Conservation (phyloP, 2,888 invertebrate species). For the Sinotaia quadrata region DNA sequence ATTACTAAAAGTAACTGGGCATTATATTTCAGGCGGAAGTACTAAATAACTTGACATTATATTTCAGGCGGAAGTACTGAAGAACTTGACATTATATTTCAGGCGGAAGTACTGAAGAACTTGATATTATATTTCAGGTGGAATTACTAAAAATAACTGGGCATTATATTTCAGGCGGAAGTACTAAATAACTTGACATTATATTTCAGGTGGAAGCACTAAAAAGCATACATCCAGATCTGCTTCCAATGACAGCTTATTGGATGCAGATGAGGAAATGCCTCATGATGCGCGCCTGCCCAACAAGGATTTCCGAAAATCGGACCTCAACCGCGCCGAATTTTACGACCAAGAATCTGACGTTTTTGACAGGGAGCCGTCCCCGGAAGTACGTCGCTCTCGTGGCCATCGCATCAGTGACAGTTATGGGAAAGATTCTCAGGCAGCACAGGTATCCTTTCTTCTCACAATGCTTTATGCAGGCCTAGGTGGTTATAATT, state of each 20-base stretch:
- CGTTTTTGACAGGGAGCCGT: constrained; percentile 30
- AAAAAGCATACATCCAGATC: constrained; percentile 48
- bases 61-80: constrained; percentile 26
- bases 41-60: no score
- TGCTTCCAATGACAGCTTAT: constrained; percentile 57
- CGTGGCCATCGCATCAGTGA: constrained; percentile 28
- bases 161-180: no score
- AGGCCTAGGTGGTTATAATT: no score
- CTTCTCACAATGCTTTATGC: no score
- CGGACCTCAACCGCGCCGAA: constrained; percentile 79
- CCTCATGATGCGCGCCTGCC: constrained; percentile 48
- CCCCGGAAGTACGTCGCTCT: constrained; percentile 25
- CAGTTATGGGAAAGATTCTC: constrained; percentile 28
- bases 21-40: no score
- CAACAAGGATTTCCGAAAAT: constrained; percentile 84
- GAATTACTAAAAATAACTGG: no score
- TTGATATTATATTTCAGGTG: no score
- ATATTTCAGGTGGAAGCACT: constrained; percentile 14
- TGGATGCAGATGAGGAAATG: constrained; percentile 47
- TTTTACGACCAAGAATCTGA: constrained; percentile 36
- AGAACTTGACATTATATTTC: no score
- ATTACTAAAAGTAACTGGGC: no score
- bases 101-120: no score
- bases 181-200: no score
- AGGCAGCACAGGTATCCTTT: background rate